Conservation (phyloP, 2,888 invertebrate species). For the Nephrotoma flavescens region DNA sequence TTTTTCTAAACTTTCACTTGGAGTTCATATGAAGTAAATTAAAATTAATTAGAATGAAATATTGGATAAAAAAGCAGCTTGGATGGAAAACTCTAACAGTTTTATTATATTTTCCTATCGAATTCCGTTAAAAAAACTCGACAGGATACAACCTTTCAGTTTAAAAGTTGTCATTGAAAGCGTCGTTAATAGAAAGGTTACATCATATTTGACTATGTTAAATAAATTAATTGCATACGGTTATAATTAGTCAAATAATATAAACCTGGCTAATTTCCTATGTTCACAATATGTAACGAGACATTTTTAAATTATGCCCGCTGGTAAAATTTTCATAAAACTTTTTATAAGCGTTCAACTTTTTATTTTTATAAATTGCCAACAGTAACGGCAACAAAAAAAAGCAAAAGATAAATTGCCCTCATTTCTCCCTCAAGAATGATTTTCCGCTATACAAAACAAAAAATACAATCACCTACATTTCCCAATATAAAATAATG, state of each 20-base stretch:
- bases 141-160: no score
- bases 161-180: no score
- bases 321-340: background rate
- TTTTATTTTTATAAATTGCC: background rate
- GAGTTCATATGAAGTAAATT: no score
- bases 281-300: background rate
- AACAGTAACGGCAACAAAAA: background rate
- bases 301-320: background rate
- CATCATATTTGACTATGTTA: no score
- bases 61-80: no score
- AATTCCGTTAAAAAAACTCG: no score
- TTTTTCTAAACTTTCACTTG: no score
- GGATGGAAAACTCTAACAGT: no score
- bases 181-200: no score
- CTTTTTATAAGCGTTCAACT: background rate
- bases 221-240: no score
- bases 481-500: background rate
- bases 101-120: no score
- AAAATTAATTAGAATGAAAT: no score
- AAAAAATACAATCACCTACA: background rate
- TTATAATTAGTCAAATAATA: background rate
- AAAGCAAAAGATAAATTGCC: background rate
- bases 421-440: background rate
- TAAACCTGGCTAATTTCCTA: background rate
- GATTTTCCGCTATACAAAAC: background rate